Percentiles rank a stretch among this genome's conserved stretches.
phyloP scores from a whole-genome alignment of 2,113 vertebrate species.

The Vulpes ferrilata region DNA sequence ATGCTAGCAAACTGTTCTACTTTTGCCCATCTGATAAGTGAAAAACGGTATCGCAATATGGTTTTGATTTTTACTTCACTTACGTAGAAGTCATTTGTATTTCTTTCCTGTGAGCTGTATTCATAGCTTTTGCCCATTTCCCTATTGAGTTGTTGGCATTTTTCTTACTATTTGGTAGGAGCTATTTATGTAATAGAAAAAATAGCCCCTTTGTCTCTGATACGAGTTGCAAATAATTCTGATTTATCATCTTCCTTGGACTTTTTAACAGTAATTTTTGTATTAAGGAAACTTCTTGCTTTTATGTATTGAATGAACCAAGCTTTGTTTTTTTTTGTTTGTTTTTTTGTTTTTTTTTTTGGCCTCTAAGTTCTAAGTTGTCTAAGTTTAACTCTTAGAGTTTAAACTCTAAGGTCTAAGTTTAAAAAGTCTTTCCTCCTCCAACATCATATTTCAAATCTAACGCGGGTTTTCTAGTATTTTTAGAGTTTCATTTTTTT shows the following conservation, averaged over 20 bases:
- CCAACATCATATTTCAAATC: conserved; percentile 11
- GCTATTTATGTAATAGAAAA: neutral
- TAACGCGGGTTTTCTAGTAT: neutral
- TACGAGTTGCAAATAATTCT: neutral
- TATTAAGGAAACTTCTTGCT: neutral
- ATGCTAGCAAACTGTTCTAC: neutral
- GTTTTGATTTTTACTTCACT: neutral
- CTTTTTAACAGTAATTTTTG: neutral
- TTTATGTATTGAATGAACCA: neutral
- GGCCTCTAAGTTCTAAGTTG: neutral
- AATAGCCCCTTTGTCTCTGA: neutral
- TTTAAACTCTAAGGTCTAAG: neutral
- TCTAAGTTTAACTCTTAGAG: no score
- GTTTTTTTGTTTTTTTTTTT: neutral
- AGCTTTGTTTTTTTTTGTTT: neutral
- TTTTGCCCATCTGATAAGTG: neutral
- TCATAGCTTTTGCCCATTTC: conserved; percentile 21
- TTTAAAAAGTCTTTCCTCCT: neutral
- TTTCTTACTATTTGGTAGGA: neutral
- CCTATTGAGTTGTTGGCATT: neutral
- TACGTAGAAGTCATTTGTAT: conserved; percentile 2
- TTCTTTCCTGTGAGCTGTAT: neutral
- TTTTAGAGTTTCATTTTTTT: conserved; percentile 44
- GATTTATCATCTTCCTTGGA: neutral
- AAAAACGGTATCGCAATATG: neutral